Evolutionary conservation across 2,797 vertebrate species (phyloP).

Genomic region (Anas georgica): DNA sequence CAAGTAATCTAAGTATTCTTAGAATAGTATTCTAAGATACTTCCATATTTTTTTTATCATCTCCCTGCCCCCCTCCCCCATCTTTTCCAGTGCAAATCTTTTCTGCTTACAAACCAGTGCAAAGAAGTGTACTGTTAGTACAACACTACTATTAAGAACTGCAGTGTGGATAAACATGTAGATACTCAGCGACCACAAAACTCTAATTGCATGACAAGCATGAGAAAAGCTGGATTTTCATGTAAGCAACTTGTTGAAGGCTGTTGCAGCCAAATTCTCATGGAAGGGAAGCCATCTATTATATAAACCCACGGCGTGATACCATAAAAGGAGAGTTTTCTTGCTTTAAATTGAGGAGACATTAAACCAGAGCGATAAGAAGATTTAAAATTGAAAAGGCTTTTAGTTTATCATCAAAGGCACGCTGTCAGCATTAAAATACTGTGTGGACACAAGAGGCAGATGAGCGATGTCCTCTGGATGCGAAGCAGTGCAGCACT

Average conservation of each 20-base stretch:
- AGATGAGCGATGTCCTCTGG: background rate
- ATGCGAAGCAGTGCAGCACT: background rate
- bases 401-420: background rate
- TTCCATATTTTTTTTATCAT: background rate
- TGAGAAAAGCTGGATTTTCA: background rate
- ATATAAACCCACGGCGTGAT: background rate
- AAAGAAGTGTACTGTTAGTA: background rate
- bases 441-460: rapidly evolving
- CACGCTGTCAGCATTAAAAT: rapidly evolving
- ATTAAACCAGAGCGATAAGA: background rate
- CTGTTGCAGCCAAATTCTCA: conserved; percentile 6
- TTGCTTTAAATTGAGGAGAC: background rate
- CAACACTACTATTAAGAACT: background rate
- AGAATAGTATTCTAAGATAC: background rate
- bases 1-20: too few species aligned
- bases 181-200: conserved; percentile 31
- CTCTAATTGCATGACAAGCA: background rate
- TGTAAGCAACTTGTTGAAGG: background rate
- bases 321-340: conserved; percentile 31
- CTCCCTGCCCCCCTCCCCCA: too few species aligned
- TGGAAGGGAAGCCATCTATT: background rate
- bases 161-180: background rate
- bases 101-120: too few species aligned
- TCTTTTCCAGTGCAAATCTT: background rate
- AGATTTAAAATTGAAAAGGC: background rate